phyloP scores from a whole-genome alignment of 53 echinoderm and acorn worm species.

The Echinarachnius parma region DNA sequence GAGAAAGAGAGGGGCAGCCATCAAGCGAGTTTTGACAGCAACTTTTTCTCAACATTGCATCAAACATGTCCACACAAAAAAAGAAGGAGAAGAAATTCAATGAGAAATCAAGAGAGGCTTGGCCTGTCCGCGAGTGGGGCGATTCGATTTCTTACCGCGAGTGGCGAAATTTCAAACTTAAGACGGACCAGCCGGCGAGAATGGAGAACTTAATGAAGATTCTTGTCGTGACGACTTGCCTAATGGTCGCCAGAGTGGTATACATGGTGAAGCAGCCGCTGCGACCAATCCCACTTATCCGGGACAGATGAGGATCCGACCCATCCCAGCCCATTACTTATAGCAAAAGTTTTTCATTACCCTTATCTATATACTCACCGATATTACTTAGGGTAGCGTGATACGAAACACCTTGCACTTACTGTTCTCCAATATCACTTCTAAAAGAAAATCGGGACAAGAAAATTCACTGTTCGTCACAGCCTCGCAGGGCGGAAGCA shows the following conservation, averaged over 20 bases:
- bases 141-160: conserved; percentile 47
- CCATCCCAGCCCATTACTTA: background rate
- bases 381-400: conserved; percentile 45
- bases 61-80: background rate
- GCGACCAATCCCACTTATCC: conserved; percentile 20
- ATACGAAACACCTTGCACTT: conserved; percentile 33
- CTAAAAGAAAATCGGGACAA: no score
- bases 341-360: conserved; percentile 43
- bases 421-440: conserved; percentile 17
- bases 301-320: background rate
- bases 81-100: background rate
- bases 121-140: conserved; percentile 16
- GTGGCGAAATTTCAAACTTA: conserved; percentile 47
- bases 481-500: no score
- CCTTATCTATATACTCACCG: conserved; percentile 30
- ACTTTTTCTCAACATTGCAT: background rate
- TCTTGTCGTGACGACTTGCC: conserved; percentile 9
- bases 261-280: conserved; percentile 21
- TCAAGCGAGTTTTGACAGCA: background rate
- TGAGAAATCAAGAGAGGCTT: conserved; percentile 50
- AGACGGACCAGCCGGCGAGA: conserved; percentile 30
- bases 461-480: no score
- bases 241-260: background rate
- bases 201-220: conserved; percentile 41
- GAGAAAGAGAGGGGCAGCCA: background rate